These are phyloP conservation scores for Calosoma granatense DNA, from an alignment of 1,140 invertebrate species.

Conservation along the genomic window DNA sequence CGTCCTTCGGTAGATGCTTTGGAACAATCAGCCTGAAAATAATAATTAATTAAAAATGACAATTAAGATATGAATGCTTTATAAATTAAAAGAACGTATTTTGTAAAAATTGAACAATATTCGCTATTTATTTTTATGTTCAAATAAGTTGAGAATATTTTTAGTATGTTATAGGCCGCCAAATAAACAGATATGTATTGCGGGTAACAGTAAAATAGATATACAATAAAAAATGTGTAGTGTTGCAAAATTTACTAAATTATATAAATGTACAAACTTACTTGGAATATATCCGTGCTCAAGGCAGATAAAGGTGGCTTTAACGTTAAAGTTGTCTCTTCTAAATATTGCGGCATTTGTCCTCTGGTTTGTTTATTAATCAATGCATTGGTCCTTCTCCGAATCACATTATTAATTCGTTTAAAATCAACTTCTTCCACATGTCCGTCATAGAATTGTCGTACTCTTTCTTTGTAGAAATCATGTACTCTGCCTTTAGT, in stretches of 20 bases:
- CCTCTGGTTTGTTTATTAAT: constrained; percentile 68
- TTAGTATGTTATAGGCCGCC: too few relatives aligned
- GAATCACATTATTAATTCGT: constrained; percentile 62
- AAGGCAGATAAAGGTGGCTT: constrained; percentile 65
- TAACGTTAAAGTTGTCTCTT: constrained; percentile 54
- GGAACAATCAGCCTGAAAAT: constrained; percentile 61
- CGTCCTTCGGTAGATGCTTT: constrained; percentile 56
- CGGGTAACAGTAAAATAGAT: too few relatives aligned
- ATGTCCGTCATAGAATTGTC: constrained; percentile 74
- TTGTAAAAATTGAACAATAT: constrained; percentile 11
- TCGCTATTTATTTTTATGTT: too few relatives aligned
- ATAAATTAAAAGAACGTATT: neutral
- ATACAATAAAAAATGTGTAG: too few relatives aligned
- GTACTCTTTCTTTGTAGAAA: constrained; percentile 75
- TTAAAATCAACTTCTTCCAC: constrained; percentile 76
- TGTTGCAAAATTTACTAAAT: too few relatives aligned
- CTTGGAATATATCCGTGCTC: constrained; percentile 68
- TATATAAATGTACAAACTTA: constrained; percentile 27
- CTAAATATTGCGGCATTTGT: constrained; percentile 63
- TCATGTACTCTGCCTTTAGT: constrained; percentile 65
- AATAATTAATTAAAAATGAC: too few relatives aligned
- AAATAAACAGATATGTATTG: too few relatives aligned
- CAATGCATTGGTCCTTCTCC: constrained; percentile 64
- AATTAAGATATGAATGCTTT: constrained; percentile 1
- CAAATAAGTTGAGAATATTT: too few relatives aligned